Evolutionary conservation across 2,113 vertebrate genomes (phyloP).

Genomic region (Centrocercus urophasianus): DNA sequence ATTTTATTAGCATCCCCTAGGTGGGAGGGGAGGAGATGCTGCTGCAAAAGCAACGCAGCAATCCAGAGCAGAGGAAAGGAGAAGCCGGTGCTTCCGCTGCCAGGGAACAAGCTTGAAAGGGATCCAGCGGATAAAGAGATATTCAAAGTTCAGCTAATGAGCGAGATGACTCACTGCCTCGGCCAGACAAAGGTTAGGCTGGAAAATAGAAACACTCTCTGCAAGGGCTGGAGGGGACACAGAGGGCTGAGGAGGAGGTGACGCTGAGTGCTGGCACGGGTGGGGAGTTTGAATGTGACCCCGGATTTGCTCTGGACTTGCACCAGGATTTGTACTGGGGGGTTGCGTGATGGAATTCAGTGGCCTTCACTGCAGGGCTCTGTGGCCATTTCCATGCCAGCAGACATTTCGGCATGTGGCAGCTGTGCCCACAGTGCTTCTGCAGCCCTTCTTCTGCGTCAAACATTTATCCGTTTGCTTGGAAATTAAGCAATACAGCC

Average conservation of each 20-base stretch:
- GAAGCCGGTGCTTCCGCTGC: constrained; percentile 61
- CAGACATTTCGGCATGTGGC: accelerated
- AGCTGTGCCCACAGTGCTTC: background rate
- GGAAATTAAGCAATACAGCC: background rate
- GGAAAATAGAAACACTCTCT: constrained; percentile 53
- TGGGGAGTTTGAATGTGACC: background rate
- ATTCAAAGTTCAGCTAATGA: constrained; percentile 79
- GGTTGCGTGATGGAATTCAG: accelerated
- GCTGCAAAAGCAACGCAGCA: constrained; percentile 4
- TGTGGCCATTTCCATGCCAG: background rate
- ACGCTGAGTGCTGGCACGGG: background rate
- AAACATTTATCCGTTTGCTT: accelerated
- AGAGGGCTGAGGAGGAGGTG: background rate
- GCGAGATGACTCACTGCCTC: constrained; percentile 78
- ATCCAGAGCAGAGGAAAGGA: constrained; percentile 37
- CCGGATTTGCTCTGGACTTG: background rate
- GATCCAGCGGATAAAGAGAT: constrained; percentile 74
- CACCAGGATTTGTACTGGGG: background rate
- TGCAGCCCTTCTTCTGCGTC: background rate
- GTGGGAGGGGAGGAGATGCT: background rate
- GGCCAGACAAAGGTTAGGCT: constrained; percentile 73
- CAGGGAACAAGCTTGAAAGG: constrained; percentile 71
- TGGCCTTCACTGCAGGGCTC: background rate
- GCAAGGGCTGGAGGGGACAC: constrained; percentile 37
- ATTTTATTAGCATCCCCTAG: background rate